Percentiles rank a stretch among this genome's conserved stretches.
Conservation (phyloP, 2,888 invertebrate species). For the Aphidius colemani region DNA sequence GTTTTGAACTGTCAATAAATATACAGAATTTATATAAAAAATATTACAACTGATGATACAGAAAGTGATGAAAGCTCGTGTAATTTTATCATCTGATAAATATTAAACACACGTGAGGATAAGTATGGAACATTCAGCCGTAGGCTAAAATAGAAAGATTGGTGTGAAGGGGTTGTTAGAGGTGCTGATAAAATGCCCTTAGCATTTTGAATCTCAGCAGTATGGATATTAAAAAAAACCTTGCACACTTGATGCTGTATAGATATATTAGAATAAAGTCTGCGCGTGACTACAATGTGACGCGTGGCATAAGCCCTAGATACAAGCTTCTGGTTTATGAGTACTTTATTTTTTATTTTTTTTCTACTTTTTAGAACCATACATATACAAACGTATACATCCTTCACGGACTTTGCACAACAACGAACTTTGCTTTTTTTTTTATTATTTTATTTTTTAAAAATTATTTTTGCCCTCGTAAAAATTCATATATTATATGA, state of each 20-base stretch:
- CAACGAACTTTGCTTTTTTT: too few species aligned
- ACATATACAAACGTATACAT: too few species aligned
- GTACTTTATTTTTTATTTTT: slow-evolving; percentile 21
- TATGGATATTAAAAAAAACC: background rate
- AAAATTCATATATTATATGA: too few species aligned
- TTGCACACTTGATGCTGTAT: background rate
- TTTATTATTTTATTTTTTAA: too few species aligned
- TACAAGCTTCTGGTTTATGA: slow-evolving; percentile 35
- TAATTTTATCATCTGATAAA: too few species aligned
- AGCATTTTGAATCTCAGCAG: slow-evolving; percentile 21
- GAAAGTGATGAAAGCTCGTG: background rate
- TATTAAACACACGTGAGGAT: too few species aligned
- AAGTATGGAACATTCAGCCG: too few species aligned
- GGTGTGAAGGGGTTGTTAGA: background rate
- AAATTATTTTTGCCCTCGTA: too few species aligned
- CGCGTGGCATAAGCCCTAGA: slow-evolving; percentile 34
- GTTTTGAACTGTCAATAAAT: slow-evolving; percentile 22
- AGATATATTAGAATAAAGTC: slow-evolving; percentile 41
- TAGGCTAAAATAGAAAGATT: too few species aligned
- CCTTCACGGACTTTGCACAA: too few species aligned
- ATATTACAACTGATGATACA: background rate
- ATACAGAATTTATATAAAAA: slow-evolving; percentile 1
- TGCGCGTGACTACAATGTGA: slow-evolving; percentile 40
- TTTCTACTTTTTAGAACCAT: background rate
- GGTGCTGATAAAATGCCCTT: slow-evolving; percentile 9